These are phyloP conservation scores for Ellobium chinense DNA, from an alignment of 2,888 invertebrate species.

Conservation along the genomic window DNA sequence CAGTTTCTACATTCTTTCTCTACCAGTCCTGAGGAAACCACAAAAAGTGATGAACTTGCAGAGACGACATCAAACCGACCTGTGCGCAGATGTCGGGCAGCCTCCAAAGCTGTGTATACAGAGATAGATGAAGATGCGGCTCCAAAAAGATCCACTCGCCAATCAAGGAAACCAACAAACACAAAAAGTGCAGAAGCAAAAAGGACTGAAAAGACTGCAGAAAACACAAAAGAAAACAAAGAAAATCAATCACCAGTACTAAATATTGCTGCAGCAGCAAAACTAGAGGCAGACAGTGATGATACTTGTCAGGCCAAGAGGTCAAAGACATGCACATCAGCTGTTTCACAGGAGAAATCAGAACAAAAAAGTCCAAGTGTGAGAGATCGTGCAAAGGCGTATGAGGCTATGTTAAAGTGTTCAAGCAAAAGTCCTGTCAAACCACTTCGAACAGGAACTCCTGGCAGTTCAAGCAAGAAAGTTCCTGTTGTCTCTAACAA, in stretches of 20 bases:
- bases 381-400: slow-evolving; percentile 27
- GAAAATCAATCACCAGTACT: background rate
- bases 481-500: background rate
- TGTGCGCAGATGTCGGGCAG: background rate
- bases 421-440: slow-evolving; percentile 4
- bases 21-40: background rate
- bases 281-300: background rate
- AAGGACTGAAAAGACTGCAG: background rate
- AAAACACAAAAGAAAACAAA: background rate
- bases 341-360: background rate
- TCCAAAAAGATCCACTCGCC: slow-evolving; percentile 1
- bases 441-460: background rate
- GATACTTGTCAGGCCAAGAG: background rate
- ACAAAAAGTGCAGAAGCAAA: background rate
- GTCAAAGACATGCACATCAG: background rate
- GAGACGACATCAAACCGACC: background rate
- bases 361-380: slow-evolving; percentile 30
- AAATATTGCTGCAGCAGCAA: background rate
- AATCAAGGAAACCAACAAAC: background rate
- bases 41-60: background rate
- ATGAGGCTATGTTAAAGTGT: slow-evolving; percentile 25
- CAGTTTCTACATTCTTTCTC: background rate
- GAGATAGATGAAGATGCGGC: slow-evolving; percentile 1
- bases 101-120: background rate
- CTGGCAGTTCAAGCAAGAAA: background rate